Evolutionary conservation across 2,797 vertebrate species (phyloP).

Genomic region (Coendou prehensilis): DNA sequence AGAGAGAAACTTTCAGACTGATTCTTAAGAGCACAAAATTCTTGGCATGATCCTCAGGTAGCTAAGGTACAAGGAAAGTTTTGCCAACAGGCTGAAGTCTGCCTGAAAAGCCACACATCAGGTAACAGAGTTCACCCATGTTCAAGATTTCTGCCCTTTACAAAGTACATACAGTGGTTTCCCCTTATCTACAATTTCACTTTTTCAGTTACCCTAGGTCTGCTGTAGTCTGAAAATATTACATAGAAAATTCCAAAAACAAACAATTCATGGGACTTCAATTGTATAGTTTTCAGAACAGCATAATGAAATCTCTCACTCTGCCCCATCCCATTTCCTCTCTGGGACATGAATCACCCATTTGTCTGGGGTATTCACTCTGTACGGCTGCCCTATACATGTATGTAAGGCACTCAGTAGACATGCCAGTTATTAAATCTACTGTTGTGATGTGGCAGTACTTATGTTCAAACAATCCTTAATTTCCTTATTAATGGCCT

Average conservation of each 20-base stretch:
- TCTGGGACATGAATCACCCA: not conserved
- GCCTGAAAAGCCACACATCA: not conserved
- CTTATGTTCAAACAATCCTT: not conserved
- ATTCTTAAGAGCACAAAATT: conserved; percentile 24
- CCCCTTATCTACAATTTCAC: not conserved
- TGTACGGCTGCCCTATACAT: not conserved
- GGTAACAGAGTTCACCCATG: not conserved
- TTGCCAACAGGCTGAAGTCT: not conserved
- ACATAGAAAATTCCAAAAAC: not conserved
- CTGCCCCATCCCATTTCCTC: not conserved
- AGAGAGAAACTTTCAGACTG: conserved; percentile 30
- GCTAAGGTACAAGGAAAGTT: not conserved
- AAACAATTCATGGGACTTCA: not conserved
- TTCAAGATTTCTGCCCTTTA: not conserved
- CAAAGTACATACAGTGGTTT: not conserved
- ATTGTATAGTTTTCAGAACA: not conserved
- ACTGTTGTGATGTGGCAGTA: not conserved
- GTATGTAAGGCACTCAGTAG: not conserved
- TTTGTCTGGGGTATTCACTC: not conserved
- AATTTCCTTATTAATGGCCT: not conserved
- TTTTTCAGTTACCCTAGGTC: not conserved
- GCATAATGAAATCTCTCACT: not conserved
- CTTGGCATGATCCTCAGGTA: not conserved
- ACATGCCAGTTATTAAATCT: not conserved
- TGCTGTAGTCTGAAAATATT: not conserved